Conservation (phyloP, 2,888 invertebrate species). For the Adelphocoris suturalis region DNA sequence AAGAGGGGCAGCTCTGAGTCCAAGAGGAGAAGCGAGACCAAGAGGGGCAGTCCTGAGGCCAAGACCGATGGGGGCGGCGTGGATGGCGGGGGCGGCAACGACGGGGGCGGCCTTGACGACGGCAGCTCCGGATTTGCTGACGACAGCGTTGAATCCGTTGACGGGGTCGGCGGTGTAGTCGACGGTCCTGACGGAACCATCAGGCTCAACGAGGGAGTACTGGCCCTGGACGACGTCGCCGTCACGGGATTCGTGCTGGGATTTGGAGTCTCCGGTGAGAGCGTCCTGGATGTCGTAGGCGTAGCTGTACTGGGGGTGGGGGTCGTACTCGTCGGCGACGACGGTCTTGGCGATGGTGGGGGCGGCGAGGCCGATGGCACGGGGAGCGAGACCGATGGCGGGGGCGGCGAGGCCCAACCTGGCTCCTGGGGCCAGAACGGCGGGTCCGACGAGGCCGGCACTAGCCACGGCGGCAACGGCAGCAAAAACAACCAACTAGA, state of each 20-base stretch:
- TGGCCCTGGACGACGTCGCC: slow-evolving; percentile 67
- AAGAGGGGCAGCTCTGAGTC: slow-evolving; percentile 25
- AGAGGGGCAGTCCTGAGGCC: slow-evolving; percentile 53
- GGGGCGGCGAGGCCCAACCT: slow-evolving; percentile 47
- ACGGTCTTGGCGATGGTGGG: slow-evolving; percentile 63
- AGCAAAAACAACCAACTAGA: slow-evolving; percentile 71
- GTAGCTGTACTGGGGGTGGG: slow-evolving; percentile 71
- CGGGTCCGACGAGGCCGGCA: slow-evolving; percentile 60
- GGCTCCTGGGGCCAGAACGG: slow-evolving; percentile 66
- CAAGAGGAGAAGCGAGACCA: slow-evolving; percentile 54
- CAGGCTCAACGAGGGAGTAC: slow-evolving; percentile 70
- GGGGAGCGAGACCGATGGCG: neutral
- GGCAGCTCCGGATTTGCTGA: slow-evolving; percentile 62
- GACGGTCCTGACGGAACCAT: slow-evolving; percentile 66
- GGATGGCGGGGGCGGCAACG: slow-evolving; percentile 51
- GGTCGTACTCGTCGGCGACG: slow-evolving; percentile 62
- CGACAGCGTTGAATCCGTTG: slow-evolving; percentile 65
- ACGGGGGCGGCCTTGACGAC: slow-evolving; percentile 65
- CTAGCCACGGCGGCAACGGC: slow-evolving; percentile 73
- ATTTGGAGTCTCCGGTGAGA: slow-evolving; percentile 62
- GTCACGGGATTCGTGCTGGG: slow-evolving; percentile 54
- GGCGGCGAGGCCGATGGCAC: slow-evolving; percentile 46
- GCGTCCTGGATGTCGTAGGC: slow-evolving; percentile 73
- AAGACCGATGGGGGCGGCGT: slow-evolving; percentile 53
- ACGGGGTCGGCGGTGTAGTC: slow-evolving; percentile 66